Evolutionary conservation across 2,888 invertebrate species (phyloP).

Genomic region (Syrista parreyssii): DNA sequence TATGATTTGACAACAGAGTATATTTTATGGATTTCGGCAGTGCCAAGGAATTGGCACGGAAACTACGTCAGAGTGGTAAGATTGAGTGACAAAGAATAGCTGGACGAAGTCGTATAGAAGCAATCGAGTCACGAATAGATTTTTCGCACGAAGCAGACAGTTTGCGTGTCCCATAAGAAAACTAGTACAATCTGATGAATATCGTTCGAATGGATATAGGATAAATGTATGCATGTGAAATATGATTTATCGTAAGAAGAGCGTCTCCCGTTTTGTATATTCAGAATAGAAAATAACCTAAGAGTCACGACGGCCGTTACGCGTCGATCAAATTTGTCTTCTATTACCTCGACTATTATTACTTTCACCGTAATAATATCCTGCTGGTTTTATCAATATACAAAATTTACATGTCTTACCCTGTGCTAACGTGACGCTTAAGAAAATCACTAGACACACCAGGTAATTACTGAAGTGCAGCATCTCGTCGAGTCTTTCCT

Average conservation of each 20-base stretch:
- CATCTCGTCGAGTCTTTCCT: background rate
- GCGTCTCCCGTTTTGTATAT: background rate
- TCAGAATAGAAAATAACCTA: background rate
- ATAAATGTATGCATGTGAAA: conserved; percentile 21
- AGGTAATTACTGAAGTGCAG: background rate
- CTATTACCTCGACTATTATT: background rate
- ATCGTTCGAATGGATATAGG: conserved; percentile 12
- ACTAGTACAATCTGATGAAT: conserved; percentile 10
- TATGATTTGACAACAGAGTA: background rate
- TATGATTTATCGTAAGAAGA: background rate
- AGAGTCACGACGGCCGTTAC: background rate
- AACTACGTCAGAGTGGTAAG: background rate
- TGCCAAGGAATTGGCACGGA: background rate
- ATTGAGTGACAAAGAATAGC: conserved; percentile 14
- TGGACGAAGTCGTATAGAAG: conserved; percentile 1
- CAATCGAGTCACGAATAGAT: conserved; percentile 11
- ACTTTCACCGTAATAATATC: background rate
- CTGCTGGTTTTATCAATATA: background rate
- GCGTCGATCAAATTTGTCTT: background rate
- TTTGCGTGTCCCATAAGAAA: conserved; percentile 15
- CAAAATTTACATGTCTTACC: background rate
- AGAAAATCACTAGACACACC: background rate
- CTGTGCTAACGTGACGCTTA: background rate
- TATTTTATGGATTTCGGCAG: background rate
- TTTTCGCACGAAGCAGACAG: conserved; percentile 15